Conservation (phyloP, 2,797 vertebrate species). For the Pipistrellus kuhlii region DNA sequence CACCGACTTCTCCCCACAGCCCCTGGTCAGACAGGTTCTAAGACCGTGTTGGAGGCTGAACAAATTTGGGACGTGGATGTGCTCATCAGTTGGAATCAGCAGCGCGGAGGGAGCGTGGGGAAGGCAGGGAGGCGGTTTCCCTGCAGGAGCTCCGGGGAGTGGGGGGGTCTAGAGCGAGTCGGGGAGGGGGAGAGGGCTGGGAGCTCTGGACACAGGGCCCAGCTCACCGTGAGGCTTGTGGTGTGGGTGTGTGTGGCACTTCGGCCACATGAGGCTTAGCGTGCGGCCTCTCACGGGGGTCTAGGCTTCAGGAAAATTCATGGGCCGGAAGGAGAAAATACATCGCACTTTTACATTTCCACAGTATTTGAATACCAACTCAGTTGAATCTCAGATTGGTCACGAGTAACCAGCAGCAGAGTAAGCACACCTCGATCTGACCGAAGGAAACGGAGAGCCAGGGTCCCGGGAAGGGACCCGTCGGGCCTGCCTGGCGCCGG, state of each 20-base stretch:
- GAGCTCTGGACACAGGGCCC: not conserved
- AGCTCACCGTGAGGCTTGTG: fast-evolving
- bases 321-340: not conserved
- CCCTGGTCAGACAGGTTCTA: not conserved
- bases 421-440: not conserved
- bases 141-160: too few relatives aligned
- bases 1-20: not conserved
- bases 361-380: not conserved
- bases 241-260: not conserved
- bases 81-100: not conserved
- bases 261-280: not conserved
- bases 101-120: too few relatives aligned
- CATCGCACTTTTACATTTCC: not conserved
- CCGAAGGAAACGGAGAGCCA: not conserved
- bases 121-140: too few relatives aligned
- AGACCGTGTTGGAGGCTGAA: not conserved
- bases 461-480: not conserved
- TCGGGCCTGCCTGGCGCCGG: not conserved
- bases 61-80: not conserved
- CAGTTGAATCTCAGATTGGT: not conserved
- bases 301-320: not conserved
- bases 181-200: not conserved
- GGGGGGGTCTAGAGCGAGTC: too few relatives aligned
- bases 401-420: not conserved
- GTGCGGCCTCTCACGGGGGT: not conserved